phyloP scores from a whole-genome alignment of 2,797 vertebrate species.

The Gastrophryne carolinensis region DNA sequence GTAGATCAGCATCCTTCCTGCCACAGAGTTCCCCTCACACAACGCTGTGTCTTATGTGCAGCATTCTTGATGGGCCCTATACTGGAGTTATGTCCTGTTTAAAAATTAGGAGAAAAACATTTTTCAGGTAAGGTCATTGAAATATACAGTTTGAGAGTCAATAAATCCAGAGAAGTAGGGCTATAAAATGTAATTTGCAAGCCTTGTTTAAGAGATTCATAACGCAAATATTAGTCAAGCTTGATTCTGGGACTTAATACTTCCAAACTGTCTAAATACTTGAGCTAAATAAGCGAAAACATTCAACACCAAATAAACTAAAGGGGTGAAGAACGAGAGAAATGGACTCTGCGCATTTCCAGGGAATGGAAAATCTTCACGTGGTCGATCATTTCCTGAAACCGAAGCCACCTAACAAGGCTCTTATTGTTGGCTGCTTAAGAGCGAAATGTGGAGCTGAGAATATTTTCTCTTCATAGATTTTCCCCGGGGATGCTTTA shows the following conservation, averaged over 20 bases:
- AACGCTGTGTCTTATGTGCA: too few relatives aligned
- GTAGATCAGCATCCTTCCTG: too few relatives aligned
- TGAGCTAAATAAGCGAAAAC: conserved; percentile 34
- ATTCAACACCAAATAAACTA: conserved; percentile 39
- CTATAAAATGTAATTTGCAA: conserved; percentile 40
- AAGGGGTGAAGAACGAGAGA: background rate
- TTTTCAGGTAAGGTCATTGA: too few relatives aligned
- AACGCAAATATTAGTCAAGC: conserved; percentile 39
- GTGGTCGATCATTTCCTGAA: conserved; percentile 29
- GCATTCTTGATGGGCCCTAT: too few relatives aligned
- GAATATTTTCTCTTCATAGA: conserved; percentile 14
- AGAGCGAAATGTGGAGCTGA: conserved; percentile 12
- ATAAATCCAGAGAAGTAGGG: conserved; percentile 15
- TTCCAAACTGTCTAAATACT: conserved; percentile 46
- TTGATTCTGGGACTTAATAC: conserved; percentile 38
- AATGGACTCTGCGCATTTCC: background rate
- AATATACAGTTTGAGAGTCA: conserved; percentile 13
- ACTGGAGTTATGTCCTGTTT: too few relatives aligned
- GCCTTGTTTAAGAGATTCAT: conserved; percentile 10
- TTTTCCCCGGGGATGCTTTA: conserved; percentile 14
- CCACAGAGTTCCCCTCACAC: too few relatives aligned
- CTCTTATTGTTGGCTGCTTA: conserved; percentile 23
- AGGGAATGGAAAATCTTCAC: conserved; percentile 31
- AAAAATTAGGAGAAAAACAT: too few relatives aligned
- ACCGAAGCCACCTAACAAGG: conserved; percentile 18